Evolutionary conservation across 2,797 vertebrate species (phyloP), one percentile per base, ranked within the genome.

Genomic region (Morelia viridis): DNA sequence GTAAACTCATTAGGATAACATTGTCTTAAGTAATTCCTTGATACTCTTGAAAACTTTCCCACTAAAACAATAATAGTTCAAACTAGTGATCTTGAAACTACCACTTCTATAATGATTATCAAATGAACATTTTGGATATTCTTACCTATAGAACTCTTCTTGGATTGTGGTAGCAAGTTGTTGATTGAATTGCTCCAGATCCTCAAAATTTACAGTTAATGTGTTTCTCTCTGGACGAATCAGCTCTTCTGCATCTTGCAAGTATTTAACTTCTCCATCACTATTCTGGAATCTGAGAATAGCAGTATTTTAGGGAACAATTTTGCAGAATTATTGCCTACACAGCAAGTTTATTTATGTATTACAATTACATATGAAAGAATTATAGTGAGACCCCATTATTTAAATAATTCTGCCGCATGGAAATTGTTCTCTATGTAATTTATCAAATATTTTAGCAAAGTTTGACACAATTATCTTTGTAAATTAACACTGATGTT

Each of bases 151-250:
- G 96, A 98, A 99, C 88, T 99, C 99, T 96, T 99, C 99, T 96
- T 99, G 99, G 94, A 99, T 94, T 92, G 98, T 99, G 92, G 99
- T 99, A 8, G 99, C 98, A 95, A 99, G 98, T 94, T 99, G 99
- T 96, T 99, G 99, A 96, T 99, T 99, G 96, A 98, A 99, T 90
- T 98, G 98, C 94, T 99, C 99, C 97, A 99, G 95, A 94, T 99
- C 99, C 0, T 95, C 96, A 96, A 98, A 99, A 97, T 98, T 99
- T 58, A 99, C 98, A 7, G 98, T 95, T 94, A 99, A 92, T 0
- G 99, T 99, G 97, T 99, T 99, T 93, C 99, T 98, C 97, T 99
- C 99, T 0, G 99, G 99, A 83, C 99, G 97, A 95, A 99, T 99
- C 93, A 99, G 97, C 94, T 99, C 99, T 88, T 99, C 99, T 1